A percentile compares a stretch with the other conserved stretches of the same genome.
Evolutionary conservation across 2,888 invertebrate genomes (phyloP).

Genomic region (Argyra leucocephala): DNA sequence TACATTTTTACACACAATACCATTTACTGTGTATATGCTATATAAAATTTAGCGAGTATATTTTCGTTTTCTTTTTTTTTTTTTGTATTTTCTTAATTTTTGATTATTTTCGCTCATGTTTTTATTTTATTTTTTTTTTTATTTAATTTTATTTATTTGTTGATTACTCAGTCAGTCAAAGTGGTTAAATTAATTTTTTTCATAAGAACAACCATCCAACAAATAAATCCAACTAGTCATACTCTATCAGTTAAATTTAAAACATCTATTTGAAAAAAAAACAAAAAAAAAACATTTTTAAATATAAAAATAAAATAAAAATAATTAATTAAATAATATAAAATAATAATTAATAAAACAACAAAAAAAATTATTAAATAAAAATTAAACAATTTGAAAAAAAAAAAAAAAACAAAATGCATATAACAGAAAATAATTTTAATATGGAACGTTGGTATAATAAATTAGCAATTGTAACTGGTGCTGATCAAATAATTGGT

Average conservation of each 20-base stretch:
- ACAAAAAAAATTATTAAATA: too few relatives aligned
- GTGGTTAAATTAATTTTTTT: neutral
- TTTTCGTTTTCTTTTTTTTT: neutral
- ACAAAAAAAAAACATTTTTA: too few relatives aligned
- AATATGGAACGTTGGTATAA: conserved; percentile 52
- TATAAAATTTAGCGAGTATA: too few relatives aligned
- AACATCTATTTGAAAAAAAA: neutral
- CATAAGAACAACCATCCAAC: neutral
- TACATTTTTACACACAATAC: too few relatives aligned
- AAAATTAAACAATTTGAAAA: too few relatives aligned
- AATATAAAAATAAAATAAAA: too few relatives aligned
- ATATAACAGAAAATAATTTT: conserved; percentile 37
- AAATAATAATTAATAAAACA: too few relatives aligned
- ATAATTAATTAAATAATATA: too few relatives aligned
- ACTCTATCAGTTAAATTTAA: neutral
- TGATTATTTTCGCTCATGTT: neutral
- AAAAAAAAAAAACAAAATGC: neutral
- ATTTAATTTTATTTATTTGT: neutral
- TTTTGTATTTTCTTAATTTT: neutral
- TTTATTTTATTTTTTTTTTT: neutral
- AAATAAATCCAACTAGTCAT: neutral
- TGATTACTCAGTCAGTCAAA: neutral
- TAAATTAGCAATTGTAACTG: conserved; percentile 54
- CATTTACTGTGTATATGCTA: too few relatives aligned
- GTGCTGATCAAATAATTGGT: conserved; percentile 54